Percentiles rank a stretch among this genome's conserved stretches.
phyloP scores from a whole-genome alignment of 2,888 invertebrate genomes.

The Synergus itoensis region DNA sequence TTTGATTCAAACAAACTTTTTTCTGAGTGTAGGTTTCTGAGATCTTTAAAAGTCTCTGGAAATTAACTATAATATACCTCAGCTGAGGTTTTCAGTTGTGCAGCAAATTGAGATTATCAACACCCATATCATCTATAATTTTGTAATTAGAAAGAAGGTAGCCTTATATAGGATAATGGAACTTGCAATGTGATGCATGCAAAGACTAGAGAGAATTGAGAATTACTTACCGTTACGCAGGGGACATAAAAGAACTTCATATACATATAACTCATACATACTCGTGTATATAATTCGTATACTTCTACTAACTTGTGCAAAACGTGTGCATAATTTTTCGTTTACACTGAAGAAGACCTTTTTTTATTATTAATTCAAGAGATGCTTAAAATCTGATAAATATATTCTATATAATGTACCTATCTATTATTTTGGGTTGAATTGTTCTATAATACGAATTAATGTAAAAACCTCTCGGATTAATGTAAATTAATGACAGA shows the following conservation, averaged over 20 bases:
- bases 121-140: conserved; percentile 32
- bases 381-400: too few relatives aligned
- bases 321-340: conserved; percentile 27
- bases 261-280: too few relatives aligned
- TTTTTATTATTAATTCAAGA: too few relatives aligned
- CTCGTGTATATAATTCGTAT: too few relatives aligned
- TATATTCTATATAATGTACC: too few relatives aligned
- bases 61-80: not conserved
- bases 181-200: conserved; percentile 22
- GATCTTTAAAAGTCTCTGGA: not conserved
- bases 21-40: too few relatives aligned
- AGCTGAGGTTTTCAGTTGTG: conserved; percentile 2
- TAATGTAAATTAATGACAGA: too few relatives aligned
- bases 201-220: conserved; percentile 32
- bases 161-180: conserved; percentile 29
- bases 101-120: conserved; percentile 18
- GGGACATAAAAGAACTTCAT: conserved; percentile 34
- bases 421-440: too few relatives aligned
- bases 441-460: too few relatives aligned
- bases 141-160: conserved; percentile 34
- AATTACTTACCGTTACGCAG: conserved; percentile 37
- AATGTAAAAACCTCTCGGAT: too few relatives aligned
- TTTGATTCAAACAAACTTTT: too few relatives aligned
- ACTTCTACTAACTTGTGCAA: not conserved
- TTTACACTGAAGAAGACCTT: not conserved